Percentiles rank a stretch among this genome's conserved stretches.
phyloP scores from a whole-genome alignment of 2,797 vertebrate genomes.

The Streptopelia turtur region DNA sequence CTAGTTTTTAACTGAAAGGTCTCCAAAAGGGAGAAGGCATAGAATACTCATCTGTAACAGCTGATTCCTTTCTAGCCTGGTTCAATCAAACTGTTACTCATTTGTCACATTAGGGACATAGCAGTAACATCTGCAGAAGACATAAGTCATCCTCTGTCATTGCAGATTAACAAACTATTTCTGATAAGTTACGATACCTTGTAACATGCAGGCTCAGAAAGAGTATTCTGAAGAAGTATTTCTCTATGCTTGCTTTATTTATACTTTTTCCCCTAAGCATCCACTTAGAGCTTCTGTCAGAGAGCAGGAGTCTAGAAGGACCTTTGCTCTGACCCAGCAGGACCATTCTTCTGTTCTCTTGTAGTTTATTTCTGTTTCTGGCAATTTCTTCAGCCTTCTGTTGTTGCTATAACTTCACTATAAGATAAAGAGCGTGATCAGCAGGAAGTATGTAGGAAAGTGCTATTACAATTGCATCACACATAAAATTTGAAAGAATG shows the following conservation, averaged over 20 bases:
- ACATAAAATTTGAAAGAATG: slow-evolving; percentile 10
- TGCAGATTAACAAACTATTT: neutral
- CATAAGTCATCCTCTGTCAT: neutral
- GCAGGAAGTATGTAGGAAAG: neutral
- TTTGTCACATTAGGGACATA: neutral
- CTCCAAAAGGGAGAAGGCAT: neutral
- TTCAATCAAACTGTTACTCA: neutral
- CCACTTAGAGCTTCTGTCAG: neutral
- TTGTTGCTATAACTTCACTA: neutral
- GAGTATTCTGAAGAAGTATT: neutral
- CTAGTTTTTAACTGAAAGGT: neutral
- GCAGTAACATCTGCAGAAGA: neutral
- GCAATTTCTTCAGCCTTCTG: neutral
- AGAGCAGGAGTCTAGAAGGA: neutral
- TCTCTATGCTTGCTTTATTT: neutral
- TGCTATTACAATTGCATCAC: neutral
- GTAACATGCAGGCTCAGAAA: neutral
- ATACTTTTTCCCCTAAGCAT: neutral
- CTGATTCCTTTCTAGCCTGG: neutral
- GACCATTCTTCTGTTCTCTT: neutral
- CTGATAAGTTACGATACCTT: neutral
- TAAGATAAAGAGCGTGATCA: neutral
- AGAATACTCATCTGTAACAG: neutral
- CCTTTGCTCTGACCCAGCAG: neutral
- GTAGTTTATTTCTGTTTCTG: neutral